Percentiles rank a stretch among this genome's conserved stretches.
Conservation (phyloP, 2,888 invertebrate species). For the Pheosia tremula region DNA sequence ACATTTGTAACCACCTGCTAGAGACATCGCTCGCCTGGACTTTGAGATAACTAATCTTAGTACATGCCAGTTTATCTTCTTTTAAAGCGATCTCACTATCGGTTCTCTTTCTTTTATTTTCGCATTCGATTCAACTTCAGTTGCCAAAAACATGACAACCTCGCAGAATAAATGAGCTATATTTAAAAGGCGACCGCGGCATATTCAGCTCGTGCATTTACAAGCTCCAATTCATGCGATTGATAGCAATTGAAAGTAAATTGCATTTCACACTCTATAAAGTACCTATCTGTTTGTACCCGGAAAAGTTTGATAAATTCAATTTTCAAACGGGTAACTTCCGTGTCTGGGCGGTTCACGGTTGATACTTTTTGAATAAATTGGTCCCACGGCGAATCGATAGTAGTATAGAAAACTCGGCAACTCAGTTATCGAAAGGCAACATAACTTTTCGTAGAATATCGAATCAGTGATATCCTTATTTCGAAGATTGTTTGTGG, state of each 20-base stretch:
- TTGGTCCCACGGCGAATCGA: conserved; percentile 69
- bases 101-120: neutral
- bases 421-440: conserved; percentile 50
- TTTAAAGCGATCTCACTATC: too few relatives aligned
- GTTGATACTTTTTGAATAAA: conserved; percentile 80
- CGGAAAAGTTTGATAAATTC: conserved; percentile 80
- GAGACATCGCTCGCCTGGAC: too few relatives aligned
- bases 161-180: neutral
- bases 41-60: too few relatives aligned
- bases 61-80: neutral
- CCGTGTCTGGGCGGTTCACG: conserved; percentile 73
- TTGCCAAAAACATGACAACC: conserved; percentile 8
- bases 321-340: conserved; percentile 78
- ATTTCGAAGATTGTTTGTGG: conserved; percentile 50
- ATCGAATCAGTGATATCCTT: conserved; percentile 58
- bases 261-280: conserved; percentile 80
- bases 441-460: conserved; percentile 53
- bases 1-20: too few relatives aligned
- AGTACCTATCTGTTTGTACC: conserved; percentile 74
- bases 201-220: conserved; percentile 36
- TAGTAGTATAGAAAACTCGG: conserved; percentile 62
- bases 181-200: neutral
- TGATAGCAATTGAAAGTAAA: conserved; percentile 75
- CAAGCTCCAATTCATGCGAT: conserved; percentile 58
- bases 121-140: neutral